Evolutionary conservation across 2,797 vertebrate species (phyloP), one percentile per base, ranked within the genome.

Genomic region (Hemitrygon akajei): DNA sequence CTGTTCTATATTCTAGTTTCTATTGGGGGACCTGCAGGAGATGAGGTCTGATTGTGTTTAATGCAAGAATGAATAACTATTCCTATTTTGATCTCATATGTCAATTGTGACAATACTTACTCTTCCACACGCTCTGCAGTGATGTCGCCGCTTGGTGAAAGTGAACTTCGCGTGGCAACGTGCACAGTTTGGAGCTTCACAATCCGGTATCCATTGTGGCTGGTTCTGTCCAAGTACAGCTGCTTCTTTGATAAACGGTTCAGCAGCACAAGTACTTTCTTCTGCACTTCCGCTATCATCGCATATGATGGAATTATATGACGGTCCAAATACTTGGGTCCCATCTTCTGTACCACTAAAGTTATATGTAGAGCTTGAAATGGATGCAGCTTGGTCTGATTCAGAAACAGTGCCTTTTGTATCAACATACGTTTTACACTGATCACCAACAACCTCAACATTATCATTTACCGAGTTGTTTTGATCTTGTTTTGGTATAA

Each of bases 91-190:
- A 75, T 75, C 27, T 75, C 20, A 20, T 75, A 75, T 22, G 20
- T 94, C 56, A 94, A 93, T 30, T 91, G 66, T 82, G 94, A 94
- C 94, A 0, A 2, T 93, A 95, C 97, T 95, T 96, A 99, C 99
- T 97, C 99, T 99, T 91, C 98, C 99, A 34, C 99, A 99, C 1
- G 99, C 98, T 95, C 99, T 97, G 95, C 99, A 99, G 95, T 99
- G 99, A 94, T 99, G 99, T 91, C 99, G 95, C 47, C 99, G 97
- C 96, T 97, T 99, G 37, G 98, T 99, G 95, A 99, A 99, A 0
- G 98, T 99, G 96, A 99, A 99, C 96, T 96, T 98, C 94, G 97
- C 97, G 94, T 96, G 96, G 95, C 99, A 99, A 95, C 97, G 98
- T 98, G 99, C 99, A 94, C 99, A 99, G 94, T 97, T 98, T 80